Evolutionary conservation across 2,113 vertebrate species (phyloP), one percentile per base, ranked within the genome.

Genomic region (Prochilodus magdalenae): DNA sequence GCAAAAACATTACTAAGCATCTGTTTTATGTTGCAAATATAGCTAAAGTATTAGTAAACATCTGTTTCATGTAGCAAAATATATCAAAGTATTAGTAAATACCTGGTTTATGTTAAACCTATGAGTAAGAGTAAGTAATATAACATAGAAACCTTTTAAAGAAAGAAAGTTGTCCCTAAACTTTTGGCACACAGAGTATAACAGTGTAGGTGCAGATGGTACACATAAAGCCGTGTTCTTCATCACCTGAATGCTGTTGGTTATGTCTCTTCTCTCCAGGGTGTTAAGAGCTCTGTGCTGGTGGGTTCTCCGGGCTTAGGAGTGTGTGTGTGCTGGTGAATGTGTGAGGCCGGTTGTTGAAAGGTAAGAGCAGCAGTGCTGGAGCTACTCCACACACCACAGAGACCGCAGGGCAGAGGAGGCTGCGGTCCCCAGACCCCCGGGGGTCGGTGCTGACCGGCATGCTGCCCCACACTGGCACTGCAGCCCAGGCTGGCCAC

Each of bases 321-420:
- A 53, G 75, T 75, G 65, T 18, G 69, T 57, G 53, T 65, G 72
- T 59, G 60, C 78, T 24, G 69, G 49, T 73, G 77, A 59, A 20
- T 71, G 36, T 66, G 79, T 20, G 11, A 57, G 49, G 66, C 73
- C 33, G 22, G 73, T 47, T 73, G 73, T 66, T 69, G 85, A 57
- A 84, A 86, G 67, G 81, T 81, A 75, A 83, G 77, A 72, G 59
- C 40, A 71, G 40, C 65, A 47, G 63, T 51, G n/a, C 75, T 85
- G 79, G 79, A 82, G 69, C 49, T 8, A 7, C 18, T 81, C 67
- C 65, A 59, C 69, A 40, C 67, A 79, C 77, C 63, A 70, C 73
- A 83, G 57, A 65, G 57, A 86, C 78, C 82, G 78, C 85, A 86
- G 66, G 70, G 80, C 53, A 75, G 65, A 59, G 69, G 27, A 67